A percentile compares a stretch with the other conserved stretches of the same genome.
phyloP scores from a whole-genome alignment of 1,140 invertebrate genomes.

The Diachasmimorpha longicaudata region DNA sequence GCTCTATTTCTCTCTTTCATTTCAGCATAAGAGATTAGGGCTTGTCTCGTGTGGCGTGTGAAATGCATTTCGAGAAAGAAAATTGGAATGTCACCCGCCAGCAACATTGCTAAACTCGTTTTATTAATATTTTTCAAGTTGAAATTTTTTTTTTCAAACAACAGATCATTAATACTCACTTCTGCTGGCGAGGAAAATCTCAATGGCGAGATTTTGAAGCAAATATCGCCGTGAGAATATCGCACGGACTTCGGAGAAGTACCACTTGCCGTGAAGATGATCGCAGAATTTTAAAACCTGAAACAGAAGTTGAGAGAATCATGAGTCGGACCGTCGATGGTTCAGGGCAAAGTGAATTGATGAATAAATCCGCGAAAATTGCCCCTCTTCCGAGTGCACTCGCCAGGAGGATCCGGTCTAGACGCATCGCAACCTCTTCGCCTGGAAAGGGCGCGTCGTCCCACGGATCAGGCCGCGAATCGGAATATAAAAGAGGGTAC shows the following conservation, averaged over 20 bases:
- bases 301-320: slow-evolving; percentile 46
- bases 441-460: background rate
- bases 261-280: slow-evolving; percentile 98
- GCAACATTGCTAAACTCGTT: background rate
- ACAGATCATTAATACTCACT: slow-evolving; percentile 73
- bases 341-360: too few species aligned
- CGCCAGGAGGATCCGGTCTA: background rate
- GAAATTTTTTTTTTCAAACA: background rate
- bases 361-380: too few species aligned
- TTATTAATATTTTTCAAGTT: background rate
- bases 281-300: slow-evolving; percentile 97
- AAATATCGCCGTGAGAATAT: slow-evolving; percentile 97
- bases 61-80: slow-evolving; percentile 48
- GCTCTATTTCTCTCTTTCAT: slow-evolving; percentile 5
- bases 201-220: slow-evolving; percentile 95
- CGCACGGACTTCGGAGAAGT: slow-evolving; percentile 97
- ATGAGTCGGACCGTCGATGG: background rate
- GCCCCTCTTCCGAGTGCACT: too few species aligned
- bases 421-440: background rate
- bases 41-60: slow-evolving; percentile 38
- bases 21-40: slow-evolving; percentile 37
- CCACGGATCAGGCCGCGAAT: background rate
- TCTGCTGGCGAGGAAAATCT: slow-evolving; percentile 98
- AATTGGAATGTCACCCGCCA: slow-evolving; percentile 41
- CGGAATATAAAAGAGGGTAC: background rate